phyloP scores from a whole-genome alignment of 2,797 vertebrate genomes.

The Peromyscus aztecus region DNA sequence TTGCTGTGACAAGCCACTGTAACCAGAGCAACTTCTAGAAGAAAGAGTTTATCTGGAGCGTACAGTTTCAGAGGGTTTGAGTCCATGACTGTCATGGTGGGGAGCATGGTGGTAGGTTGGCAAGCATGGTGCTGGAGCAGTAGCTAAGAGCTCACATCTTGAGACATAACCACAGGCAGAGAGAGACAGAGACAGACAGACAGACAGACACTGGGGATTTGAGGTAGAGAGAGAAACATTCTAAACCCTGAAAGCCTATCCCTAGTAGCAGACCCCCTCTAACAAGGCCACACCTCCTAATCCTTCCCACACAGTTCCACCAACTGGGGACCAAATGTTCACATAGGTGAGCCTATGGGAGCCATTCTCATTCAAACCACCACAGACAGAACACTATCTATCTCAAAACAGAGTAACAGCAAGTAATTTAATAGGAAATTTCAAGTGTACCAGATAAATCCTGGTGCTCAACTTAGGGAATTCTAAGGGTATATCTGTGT shows the following conservation, averaged over 20 bases:
- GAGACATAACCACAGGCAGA: not conserved
- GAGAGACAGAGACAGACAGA: not conserved
- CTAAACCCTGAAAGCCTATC: not conserved
- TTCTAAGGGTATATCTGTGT: not conserved
- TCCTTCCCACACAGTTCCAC: not conserved
- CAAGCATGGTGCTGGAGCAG: not conserved
- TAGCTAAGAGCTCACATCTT: not conserved
- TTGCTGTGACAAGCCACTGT: not conserved
- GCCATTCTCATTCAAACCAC: no score
- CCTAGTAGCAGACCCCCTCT: no score
- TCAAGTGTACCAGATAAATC: constrained; percentile 31
- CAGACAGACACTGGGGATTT: not conserved
- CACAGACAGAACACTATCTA: not conserved
- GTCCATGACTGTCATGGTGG: not conserved
- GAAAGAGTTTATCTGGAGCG: not conserved
- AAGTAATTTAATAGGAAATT: constrained; percentile 27
- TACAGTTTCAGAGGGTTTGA: not conserved
- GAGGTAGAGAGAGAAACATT: not conserved
- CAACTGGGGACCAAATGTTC: not conserved
- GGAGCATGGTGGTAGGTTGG: not conserved
- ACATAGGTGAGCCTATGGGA: not conserved
- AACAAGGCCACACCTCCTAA: not conserved
- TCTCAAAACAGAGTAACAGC: not conserved
- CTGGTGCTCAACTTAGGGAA: not conserved
- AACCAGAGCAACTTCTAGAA: not conserved